Percentiles rank a stretch among this genome's conserved stretches.
Evolutionary conservation across 2,797 vertebrate species (phyloP).

Genomic region (Sciurus carolinensis): DNA sequence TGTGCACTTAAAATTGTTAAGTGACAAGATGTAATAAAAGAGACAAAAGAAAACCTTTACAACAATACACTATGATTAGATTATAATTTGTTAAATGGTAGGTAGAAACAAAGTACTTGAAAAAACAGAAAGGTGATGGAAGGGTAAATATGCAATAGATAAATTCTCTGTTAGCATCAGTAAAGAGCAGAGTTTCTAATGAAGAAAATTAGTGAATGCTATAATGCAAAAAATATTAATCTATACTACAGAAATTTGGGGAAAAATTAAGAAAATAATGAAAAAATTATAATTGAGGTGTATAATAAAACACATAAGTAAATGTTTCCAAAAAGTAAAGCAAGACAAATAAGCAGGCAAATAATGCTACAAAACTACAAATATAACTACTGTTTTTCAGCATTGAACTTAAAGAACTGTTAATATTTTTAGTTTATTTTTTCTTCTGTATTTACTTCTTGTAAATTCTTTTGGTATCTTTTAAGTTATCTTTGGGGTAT

Average conservation of each 20-base stretch:
- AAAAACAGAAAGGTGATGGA: neutral
- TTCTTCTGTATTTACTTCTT: too few relatives aligned
- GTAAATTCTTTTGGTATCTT: too few relatives aligned
- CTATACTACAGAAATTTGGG: neutral
- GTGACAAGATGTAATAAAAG: neutral
- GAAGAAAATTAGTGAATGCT: neutral
- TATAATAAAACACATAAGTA: neutral
- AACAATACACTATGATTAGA: neutral
- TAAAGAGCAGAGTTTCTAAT: neutral
- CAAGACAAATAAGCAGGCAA: neutral
- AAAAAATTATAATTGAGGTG: neutral
- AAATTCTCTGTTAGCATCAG: neutral
- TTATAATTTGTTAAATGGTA: neutral
- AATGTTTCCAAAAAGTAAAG: neutral
- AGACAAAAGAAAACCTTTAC: constrained; percentile 63
- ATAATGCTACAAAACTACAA: neutral
- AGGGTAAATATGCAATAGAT: neutral
- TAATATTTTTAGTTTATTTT: too few relatives aligned
- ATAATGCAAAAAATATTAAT: neutral
- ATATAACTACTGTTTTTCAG: neutral
- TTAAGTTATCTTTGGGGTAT: too few relatives aligned
- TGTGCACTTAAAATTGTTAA: neutral
- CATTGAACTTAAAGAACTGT: too few relatives aligned
- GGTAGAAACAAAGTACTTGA: neutral
- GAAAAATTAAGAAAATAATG: neutral